A percentile compares a stretch with the other conserved stretches of the same genome.
These are phyloP conservation scores for Herpailurus yagouaroundi DNA, from an alignment of 2,113 vertebrate genomes.

Conservation along the genomic window DNA sequence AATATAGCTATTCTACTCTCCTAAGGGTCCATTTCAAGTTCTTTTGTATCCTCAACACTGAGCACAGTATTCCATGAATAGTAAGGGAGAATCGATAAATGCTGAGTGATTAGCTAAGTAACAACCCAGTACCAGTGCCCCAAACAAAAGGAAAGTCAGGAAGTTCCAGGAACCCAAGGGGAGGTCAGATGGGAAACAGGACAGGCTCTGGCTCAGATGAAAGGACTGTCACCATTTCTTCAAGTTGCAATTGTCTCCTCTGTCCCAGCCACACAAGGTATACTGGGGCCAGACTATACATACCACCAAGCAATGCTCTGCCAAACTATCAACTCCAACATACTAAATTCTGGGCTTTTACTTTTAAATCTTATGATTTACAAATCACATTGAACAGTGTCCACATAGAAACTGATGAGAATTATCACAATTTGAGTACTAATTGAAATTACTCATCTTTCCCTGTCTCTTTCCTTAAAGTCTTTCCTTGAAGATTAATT, in stretches of 20 bases:
- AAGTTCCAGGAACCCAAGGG: accelerated
- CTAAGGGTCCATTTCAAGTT: background rate
- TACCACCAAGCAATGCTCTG: background rate
- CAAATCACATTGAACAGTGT: background rate
- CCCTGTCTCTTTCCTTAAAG: background rate
- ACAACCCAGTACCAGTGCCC: background rate
- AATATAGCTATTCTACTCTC: background rate
- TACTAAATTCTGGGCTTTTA: background rate
- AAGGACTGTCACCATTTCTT: background rate
- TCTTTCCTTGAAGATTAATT: too few species aligned
- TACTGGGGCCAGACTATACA: too few species aligned
- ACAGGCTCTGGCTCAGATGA: background rate
- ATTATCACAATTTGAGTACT: background rate
- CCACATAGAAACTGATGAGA: background rate
- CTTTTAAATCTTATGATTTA: background rate
- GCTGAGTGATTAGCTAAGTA: background rate
- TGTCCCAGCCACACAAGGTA: background rate
- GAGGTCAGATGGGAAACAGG: background rate
- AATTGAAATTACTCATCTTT: background rate
- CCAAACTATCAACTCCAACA: background rate
- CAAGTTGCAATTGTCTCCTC: background rate
- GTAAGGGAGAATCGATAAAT: background rate
- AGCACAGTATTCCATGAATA: background rate
- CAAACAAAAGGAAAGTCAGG: background rate
- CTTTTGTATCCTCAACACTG: background rate